Conservation (phyloP, 92 coral and sea anemone species). For the Siderastrea siderea region DNA sequence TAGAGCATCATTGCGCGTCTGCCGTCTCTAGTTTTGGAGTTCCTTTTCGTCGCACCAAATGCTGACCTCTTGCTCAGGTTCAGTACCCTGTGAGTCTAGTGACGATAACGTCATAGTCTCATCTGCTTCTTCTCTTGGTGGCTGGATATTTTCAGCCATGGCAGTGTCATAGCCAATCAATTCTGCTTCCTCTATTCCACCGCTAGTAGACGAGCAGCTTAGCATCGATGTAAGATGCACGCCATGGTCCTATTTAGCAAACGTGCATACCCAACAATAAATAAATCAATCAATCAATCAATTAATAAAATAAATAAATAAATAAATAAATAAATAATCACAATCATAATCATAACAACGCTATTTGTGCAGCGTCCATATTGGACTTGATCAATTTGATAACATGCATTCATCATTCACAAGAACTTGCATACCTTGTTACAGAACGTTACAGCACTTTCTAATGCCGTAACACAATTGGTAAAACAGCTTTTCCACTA, state of each 20-base stretch:
- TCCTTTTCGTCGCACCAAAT: conserved; percentile 3
- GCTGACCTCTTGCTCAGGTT: conserved; percentile 2
- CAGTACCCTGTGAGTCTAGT: not conserved
- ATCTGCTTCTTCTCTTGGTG: not conserved
- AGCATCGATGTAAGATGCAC: not conserved
- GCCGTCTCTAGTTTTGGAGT: conserved; percentile 14
- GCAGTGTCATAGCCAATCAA: not conserved
- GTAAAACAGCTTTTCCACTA: too few species aligned
- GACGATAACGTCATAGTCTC: not conserved
- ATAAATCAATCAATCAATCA: too few species aligned
- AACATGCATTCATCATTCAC: too few species aligned
- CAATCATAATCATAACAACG: too few species aligned
- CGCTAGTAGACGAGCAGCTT: too few species aligned
- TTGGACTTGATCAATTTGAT: too few species aligned
- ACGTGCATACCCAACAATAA: not conserved
- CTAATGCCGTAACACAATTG: too few species aligned
- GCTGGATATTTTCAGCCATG: not conserved
- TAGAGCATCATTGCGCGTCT: conserved; percentile 5
- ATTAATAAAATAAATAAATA: too few species aligned
- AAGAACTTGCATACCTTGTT: too few species aligned
- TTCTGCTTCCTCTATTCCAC: not conserved
- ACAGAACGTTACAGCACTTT: too few species aligned
- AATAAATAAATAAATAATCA: too few species aligned
- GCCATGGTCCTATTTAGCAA: not conserved
- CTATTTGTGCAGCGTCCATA: too few species aligned